Evolutionary conservation across 2,888 invertebrate genomes (phyloP), one percentile per base, ranked within the genome.

Genomic region (Syrphus vitripennis): DNA sequence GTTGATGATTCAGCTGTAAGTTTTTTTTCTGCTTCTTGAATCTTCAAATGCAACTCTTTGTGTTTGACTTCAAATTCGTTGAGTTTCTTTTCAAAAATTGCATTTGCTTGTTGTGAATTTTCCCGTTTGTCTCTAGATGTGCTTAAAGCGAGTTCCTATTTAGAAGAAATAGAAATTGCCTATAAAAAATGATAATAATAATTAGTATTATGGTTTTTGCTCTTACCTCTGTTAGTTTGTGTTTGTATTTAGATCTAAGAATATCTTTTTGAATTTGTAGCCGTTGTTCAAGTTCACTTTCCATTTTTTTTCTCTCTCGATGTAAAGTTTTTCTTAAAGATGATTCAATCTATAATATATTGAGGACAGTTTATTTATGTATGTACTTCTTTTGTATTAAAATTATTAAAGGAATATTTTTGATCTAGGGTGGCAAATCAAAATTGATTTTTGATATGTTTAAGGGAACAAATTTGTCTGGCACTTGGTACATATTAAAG

Each of bases 221-320:
- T 37, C 55, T 59, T 78, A 92, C 92, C 87, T 91, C 89, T 83
- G 90, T 88, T 19, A 90, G 87, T 81, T 88, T 91, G 57, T 92
- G 90, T 14, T 91, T 89, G 42, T 91, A 91, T 75, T 89, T 90
- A 3, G 91, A 80, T 37, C 89, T 90, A 7, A 91, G 37, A 12
- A 92, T 74, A 61, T 90, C 90, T 40, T 89, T 90, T 74, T 92
- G 90, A 40, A 91, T 90, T 19, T 90, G 89, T 70, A 91, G 37
- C 87, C 90, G 90, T 4, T 90, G 84, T 5, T 90, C 88, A 14
- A 89, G 89, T 26, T 90, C 90, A 19, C 88, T 89, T 12, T 89
- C 76, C 70, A 91, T 86, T 3, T 90, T 89, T 21, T 89, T 86
- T 61, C 90, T 90, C 76, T 92, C 91, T 77, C 89, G 88, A 21